Base-by-base conservation (phyloP, 2,113 vertebrate genomes). In the Scomber japonicus region DNA sequence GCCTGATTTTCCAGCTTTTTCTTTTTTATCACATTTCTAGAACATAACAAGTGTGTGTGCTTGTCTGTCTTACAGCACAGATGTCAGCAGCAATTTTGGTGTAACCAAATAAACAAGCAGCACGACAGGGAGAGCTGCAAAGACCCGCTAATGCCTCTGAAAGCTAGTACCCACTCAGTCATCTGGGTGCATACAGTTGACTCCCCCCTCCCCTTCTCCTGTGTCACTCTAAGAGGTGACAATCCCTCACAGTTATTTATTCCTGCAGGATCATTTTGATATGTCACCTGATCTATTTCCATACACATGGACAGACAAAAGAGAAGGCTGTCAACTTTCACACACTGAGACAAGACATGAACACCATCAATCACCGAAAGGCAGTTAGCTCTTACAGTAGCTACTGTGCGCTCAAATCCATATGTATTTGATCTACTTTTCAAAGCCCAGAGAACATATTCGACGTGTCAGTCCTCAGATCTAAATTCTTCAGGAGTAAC, bases 231-330 rank as follows among this genome's bases (percentile, higher is more conserved):
- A 46, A 86, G 77, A 83, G 80, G 83, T 88, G 86, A 81, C 81
- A 85, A 88, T 88, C 74, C 81, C 50, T 55, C 79, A 45, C 76
- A 50, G 90, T 82, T 92, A 89, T 92, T 92, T 87, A 83, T 92
- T 93, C 86, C 83, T 77, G 40, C 79, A 69, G 54, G 78, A 80
- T 90, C 81, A 87, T 62, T 79, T 35, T 65, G 71, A 83, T 80
- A 86, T 86, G 83, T 78, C 84, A 83, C 80, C 82, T 67, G 69
- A 72, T 14, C 30, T 3, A 9, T 21, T 61, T 45, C 19, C 55
- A 56, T 44, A 54, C 46, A 63, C 57, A 27, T 6, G 12, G 57
- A 40, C 72, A 44, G 40, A 75, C 50, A 17, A 21, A 21, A 65
- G 46, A 77, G 15, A 70, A 21, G 57, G n/a, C 69, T 61, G 70